Evolutionary conservation across 2,113 vertebrate species (phyloP), one percentile per base, ranked within the genome.

Genomic region (Artemisiospiza belli): DNA sequence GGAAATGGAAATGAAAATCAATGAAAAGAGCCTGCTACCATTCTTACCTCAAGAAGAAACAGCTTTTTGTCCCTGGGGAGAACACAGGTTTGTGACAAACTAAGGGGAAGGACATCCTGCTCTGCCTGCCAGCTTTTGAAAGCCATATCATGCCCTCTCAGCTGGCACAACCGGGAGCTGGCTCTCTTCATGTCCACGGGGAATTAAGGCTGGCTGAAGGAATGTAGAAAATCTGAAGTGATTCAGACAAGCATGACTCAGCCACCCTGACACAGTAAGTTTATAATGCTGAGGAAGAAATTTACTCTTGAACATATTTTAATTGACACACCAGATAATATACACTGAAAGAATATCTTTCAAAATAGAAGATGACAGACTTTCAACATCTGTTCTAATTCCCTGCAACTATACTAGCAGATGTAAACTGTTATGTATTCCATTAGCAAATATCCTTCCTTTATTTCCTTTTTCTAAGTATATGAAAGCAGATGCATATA

Each of bases 301-400:
- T 97, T 80, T 82, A 82, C 74, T 96, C 85, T 84, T 67, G 63
- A 95, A 86, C 87, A 37, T 92, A 87, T 96, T 96, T 97, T 97
- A 97, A 96, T 96, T 92, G 95, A 96, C 95, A 92, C 41, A 47
- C 37, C 63, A 89, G 76, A 94, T 96, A 96, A 96, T 86, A 89
- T 31, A 81, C 46, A 68, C 54, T 37, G 72, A 77, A 91, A 94
- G 63, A 95, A 47, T 86, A 93, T 89, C 59, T 92, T 97, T 95
- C 83, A 91, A 94, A 96, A 95, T 95, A 95, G 86, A 95, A 94
- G 78, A 97, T 91, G 94, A 83, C 96, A 96, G 92, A 94, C 86
- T 95, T 85, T 39, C 88, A 95, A 93, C 95, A 96, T 95, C 95
- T 97, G 95, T 91, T 96, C 80, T 78, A 75, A 89, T 90, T 95